Evolutionary conservation across 2,888 invertebrate species (phyloP), one percentile per base, ranked within the genome.

Genomic region (Macaria notata): DNA sequence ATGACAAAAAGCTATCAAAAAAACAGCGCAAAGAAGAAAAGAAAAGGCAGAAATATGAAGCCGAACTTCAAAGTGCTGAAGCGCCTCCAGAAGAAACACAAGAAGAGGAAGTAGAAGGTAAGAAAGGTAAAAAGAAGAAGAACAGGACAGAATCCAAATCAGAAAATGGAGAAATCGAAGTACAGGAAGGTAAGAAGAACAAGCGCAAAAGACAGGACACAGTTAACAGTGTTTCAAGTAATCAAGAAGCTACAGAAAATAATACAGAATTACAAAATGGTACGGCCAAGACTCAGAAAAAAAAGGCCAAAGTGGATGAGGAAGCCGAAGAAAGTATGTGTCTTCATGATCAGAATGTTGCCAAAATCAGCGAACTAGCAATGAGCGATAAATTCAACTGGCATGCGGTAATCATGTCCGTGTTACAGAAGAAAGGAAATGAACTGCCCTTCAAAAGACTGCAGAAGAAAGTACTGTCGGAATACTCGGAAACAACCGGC

Each of bases 401-500:
- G 93, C 88, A 90, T 67, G 83, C 81, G 5, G 84, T 88, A 3
- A 92, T 93, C 9, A 68, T 89, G 56, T 84, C 91, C 3, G 84
- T 93, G 47, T 76, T 94, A 54, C 73, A 89, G 60, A 86, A 90
- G 49, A 89, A 89, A 70, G 93, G 92, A 4, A 93, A 94, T 65
- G 94, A 95, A 71, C 88, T 97, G 45, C 92, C 94, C 0, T 77
- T 95, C 55, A 95, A 95, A 72, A 95, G 95, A 70, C 83, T 97
- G 19, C 94, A 94, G 69, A 96, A 95, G 76, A 97, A 96, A 84
- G 94, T 96, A 5, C 75, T 95, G 1, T 92, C 93, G 47, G 94
- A 94, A 67, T 96, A 95, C 62, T 76, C 87, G 39, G 88, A 90
- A 69, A 83, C 86, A 31, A 92, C 92, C 29, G 86, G 91, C 1